These are phyloP conservation scores for Prenolepis imparis DNA, from an alignment of 2,888 invertebrate genomes.

Conservation along the genomic window DNA sequence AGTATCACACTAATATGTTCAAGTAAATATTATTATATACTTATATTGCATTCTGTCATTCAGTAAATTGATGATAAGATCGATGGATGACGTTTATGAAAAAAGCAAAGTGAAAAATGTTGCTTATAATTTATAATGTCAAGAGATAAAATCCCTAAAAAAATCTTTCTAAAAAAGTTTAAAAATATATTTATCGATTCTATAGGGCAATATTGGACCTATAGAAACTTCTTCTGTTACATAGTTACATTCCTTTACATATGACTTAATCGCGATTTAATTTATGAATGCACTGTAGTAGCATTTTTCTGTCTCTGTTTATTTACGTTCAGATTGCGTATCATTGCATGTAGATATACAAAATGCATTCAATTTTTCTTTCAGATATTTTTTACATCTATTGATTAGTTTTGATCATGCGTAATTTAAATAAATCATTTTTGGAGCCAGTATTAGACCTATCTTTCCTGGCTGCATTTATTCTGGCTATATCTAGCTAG, in stretches of 20 bases:
- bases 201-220: background rate
- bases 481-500: background rate
- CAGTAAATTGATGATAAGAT: background rate
- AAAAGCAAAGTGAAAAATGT: background rate
- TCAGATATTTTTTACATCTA: background rate
- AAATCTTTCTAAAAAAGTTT: background rate
- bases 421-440: background rate
- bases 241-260: background rate
- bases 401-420: background rate
- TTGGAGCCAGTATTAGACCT: background rate
- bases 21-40: background rate
- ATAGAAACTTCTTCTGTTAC: background rate
- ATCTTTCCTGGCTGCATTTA: background rate
- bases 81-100: slow-evolving; percentile 1
- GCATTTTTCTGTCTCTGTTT: background rate
- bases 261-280: background rate
- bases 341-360: background rate
- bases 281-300: background rate
- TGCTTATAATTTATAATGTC: too few relatives aligned
- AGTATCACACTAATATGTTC: background rate
- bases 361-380: background rate
- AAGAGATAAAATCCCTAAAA: background rate
- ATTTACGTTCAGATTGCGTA: background rate
- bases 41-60: background rate
- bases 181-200: background rate